Evolutionary conservation across 2,888 invertebrate genomes (phyloP).

Genomic region (Tipula vernalis): DNA sequence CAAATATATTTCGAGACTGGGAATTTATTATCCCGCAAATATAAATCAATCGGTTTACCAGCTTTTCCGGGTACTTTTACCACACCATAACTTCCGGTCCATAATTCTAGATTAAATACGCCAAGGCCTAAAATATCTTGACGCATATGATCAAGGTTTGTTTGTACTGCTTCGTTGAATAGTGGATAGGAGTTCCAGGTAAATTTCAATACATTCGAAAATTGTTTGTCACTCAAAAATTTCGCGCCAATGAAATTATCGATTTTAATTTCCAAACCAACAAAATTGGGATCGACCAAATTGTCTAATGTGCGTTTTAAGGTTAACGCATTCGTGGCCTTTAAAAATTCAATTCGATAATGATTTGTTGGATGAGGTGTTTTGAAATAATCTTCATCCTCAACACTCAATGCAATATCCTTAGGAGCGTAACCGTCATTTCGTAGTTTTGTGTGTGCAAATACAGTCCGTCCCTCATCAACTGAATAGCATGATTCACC

Average conservation of each 20-base stretch:
- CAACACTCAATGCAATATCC: constrained; percentile 14
- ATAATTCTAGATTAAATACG: constrained; percentile 20
- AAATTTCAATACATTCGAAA: constrained; percentile 22
- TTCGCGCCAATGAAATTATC: constrained; percentile 20
- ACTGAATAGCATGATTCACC: constrained; percentile 25
- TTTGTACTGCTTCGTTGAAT: constrained; percentile 19
- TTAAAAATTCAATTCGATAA: constrained; percentile 24
- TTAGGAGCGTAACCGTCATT: background rate
- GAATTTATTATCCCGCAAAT: constrained; percentile 21
- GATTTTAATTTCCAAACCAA: constrained; percentile 19
- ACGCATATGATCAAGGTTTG: constrained; percentile 20
- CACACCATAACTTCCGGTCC: constrained; percentile 23
- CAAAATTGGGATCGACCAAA: constrained; percentile 15
- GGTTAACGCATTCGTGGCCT: constrained; percentile 22
- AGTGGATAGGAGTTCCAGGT: constrained; percentile 24
- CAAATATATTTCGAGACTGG: constrained; percentile 25
- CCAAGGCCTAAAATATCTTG: constrained; percentile 20
- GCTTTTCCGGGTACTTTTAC: constrained; percentile 17
- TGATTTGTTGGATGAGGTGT: constrained; percentile 21
- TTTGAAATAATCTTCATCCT: constrained; percentile 19
- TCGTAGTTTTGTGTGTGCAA: constrained; percentile 19
- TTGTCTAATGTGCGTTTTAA: constrained; percentile 19
- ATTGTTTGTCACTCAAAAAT: constrained; percentile 21
- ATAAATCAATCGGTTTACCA: constrained; percentile 21
- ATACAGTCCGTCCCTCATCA: constrained; percentile 21